Base-by-base conservation (phyloP, 1,140 invertebrate genomes). In the Drosophila navojoa region DNA sequence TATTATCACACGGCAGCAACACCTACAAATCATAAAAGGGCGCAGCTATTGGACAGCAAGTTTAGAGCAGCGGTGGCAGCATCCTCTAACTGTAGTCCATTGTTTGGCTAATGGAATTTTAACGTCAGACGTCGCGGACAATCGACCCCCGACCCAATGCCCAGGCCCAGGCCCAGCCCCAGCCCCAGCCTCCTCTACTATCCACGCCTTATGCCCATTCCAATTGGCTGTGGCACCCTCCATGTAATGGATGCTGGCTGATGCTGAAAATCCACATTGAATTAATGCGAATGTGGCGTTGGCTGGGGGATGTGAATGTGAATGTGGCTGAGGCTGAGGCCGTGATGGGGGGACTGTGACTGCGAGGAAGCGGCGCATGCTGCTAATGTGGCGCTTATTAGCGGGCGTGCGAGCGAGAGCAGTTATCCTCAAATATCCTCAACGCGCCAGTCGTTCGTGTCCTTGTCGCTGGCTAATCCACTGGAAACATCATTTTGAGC, bases 401-500 rank as follows among this genome's bases (percentile, higher is more conserved):
- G 77, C 77, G 67, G 76, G 63, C 54, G 63, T 73, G 66, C 42
- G 42, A 25, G 11, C 16, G n/a, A 35, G 22, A 22, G 29, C 44
- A 22, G 42, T 45, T 10, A n/a, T n/a, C n/a, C n/a, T n/a, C n/a
- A 35, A 49, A 54, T 70, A 64, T 29, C 50, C 58, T 16, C 42
- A 59, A 58, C 47, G 59, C 45, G 49, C 53, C 53, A 53, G 49
- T 38, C 52, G 15, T 13, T 19, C 15, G 32, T 50, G 15, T 13
- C 19, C 15, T 44, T 50, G 50, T 40, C 32, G 50, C 38, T 58
- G 75, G 40, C 76, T 91, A 90, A 91, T 91, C 90, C 77, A 87
- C 60, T 81, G 90, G 85, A 87, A 91, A 87, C 86, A 91, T 90
- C 90, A 91, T 91, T 91, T 77, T 85, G 90, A 91, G 90, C 90